A percentile compares a stretch with the other conserved stretches of the same genome.
These are phyloP conservation scores for Pyrrhia umbra DNA, from an alignment of 2,888 invertebrate genomes.

Conservation along the genomic window DNA sequence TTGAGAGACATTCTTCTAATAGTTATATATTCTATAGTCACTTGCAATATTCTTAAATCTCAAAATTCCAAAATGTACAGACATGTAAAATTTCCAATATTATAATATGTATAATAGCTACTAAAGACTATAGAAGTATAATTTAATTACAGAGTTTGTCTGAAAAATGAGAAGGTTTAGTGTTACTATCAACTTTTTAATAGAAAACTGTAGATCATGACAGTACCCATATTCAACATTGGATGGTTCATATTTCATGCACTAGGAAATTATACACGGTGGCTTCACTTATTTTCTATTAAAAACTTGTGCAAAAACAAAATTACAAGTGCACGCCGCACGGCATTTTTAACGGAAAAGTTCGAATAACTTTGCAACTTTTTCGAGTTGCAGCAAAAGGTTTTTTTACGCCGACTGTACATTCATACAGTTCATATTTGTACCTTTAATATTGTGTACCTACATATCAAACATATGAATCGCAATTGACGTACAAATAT, in stretches of 20 bases:
- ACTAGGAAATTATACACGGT: slow-evolving; percentile 11
- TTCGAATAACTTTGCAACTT: slow-evolving; percentile 42
- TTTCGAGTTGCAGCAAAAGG: slow-evolving; percentile 15
- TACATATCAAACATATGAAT: slow-evolving; percentile 7
- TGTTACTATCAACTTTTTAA: no score
- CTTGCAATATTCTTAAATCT: no score
- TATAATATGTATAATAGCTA: no score
- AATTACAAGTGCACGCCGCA: slow-evolving; percentile 41
- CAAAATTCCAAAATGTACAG: no score
- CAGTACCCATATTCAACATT: not conserved
- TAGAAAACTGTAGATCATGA: not conserved
- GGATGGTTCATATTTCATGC: not conserved
- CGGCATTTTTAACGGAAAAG: slow-evolving; percentile 35
- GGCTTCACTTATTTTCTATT: slow-evolving; percentile 45
- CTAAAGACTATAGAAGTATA: no score
- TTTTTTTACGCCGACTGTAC: slow-evolving; percentile 17
- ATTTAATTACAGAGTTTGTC: no score
- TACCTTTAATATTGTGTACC: not conserved
- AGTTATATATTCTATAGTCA: no score
- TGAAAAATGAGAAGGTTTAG: no score
- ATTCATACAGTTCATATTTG: not conserved
- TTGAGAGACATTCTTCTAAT: no score
- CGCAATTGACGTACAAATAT: not conserved
- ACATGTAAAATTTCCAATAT: no score
- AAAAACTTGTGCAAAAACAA: slow-evolving; percentile 48